These are phyloP conservation scores for Hymenopus coronatus DNA, from an alignment of 2,888 invertebrate genomes.

Conservation along the genomic window DNA sequence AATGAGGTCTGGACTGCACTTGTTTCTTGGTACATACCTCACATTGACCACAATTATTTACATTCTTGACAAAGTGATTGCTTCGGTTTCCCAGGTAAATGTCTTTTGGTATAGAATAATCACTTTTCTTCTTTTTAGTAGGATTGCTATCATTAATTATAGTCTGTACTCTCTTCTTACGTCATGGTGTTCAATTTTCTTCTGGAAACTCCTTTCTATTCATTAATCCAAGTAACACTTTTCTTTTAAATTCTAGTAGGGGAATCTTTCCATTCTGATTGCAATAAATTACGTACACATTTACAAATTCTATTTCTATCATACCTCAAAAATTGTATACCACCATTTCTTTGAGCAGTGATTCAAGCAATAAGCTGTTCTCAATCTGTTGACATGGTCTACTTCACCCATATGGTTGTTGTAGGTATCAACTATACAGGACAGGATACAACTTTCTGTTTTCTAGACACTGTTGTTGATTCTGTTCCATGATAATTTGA, in stretches of 20 bases:
- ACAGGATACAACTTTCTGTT: constrained; percentile 15
- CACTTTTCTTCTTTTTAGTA: no score
- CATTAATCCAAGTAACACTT: not conserved
- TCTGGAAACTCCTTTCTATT: no score
- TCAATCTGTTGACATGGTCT: constrained; percentile 1
- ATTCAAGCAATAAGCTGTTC: not conserved
- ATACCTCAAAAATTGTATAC: constrained; percentile 13
- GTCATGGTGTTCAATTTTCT: no score
- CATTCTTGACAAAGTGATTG: no score
- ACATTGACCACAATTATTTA: no score
- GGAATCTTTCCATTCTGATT: not conserved
- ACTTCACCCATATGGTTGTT: constrained; percentile 17
- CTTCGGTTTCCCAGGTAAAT: no score
- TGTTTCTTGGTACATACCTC: no score
- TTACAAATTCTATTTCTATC: constrained; percentile 14
- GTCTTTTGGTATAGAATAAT: no score
- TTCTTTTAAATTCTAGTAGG: not conserved
- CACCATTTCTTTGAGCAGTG: constrained; percentile 18
- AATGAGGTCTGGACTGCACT: no score
- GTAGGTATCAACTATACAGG: not conserved
- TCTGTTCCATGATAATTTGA: constrained; percentile 36
- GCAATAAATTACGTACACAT: constrained; percentile 17
- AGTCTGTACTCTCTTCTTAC: no score
- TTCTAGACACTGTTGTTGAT: not conserved
- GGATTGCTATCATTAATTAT: no score